Base-by-base conservation (phyloP, 1,140 invertebrate genomes). In the Diorhabda carinulata region DNA sequence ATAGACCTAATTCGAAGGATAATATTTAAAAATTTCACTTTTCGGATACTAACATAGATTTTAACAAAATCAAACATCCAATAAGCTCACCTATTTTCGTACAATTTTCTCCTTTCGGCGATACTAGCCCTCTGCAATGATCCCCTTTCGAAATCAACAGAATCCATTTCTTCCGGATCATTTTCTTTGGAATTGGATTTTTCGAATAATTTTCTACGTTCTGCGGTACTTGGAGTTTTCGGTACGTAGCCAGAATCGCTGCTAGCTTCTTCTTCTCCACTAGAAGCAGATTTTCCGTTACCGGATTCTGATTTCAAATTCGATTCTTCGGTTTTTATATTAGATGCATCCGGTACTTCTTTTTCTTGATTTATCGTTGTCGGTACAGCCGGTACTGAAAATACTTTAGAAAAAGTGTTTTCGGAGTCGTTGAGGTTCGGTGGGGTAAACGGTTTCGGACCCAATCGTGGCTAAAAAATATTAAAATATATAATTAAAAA, bases 371-470 rank as follows among this genome's bases (percentile, higher is more conserved):
- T 57, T 8, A 59, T 60, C 8, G 40, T 5, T 8, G 60, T 40
- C 0, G 91, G 91, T 0, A 88, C 90, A 8, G 87, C 78, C 0
- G 91, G 91, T 3, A 92, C 91, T 1, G 88, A 89, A 77, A 92
- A 92, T 3, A 92, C 89, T 77, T 91, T 91, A 77, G 92, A 90
- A 72, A 93, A 92, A 0, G 88, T 89, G 57, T 75, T 76, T 64
- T 92, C 90, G 70, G 90, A 88, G 67, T 89, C 88, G 73, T 82
- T 88, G 10, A 87, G 86, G 0, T 88, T 87, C 40, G 90, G 89
- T 40, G 90, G 88, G 58, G 91, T 91, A 75, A 93, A 93, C 7
- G 92, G 92, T 78, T 92, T 93, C 40, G 91, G 92, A 41, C 92
- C 92, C 6, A 93, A 83, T 10, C 91, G 86, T 25, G 91, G 92